Conservation (phyloP, 1,140 invertebrate species). For the Microvelia longipes region DNA sequence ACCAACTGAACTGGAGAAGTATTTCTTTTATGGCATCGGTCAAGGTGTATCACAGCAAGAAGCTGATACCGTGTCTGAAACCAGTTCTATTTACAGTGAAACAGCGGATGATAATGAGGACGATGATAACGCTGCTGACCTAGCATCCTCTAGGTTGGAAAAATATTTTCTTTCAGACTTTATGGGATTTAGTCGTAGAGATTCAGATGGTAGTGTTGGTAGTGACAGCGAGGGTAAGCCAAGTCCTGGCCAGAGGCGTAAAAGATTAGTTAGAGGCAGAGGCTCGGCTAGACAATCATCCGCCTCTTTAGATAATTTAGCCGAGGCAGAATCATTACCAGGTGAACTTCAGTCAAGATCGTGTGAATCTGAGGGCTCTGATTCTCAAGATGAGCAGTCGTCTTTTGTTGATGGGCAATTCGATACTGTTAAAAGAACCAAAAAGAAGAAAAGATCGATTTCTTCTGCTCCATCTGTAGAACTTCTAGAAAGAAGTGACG, state of each 20-base stretch:
- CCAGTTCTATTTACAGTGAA: constrained; percentile 72
- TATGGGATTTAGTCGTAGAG: constrained; percentile 57
- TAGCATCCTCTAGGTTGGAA: constrained; percentile 69
- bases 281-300: constrained; percentile 65
- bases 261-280: constrained; percentile 56
- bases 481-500: constrained; percentile 30
- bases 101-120: constrained; percentile 49
- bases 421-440: constrained; percentile 70
- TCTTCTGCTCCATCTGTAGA: constrained; percentile 28
- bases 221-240: constrained; percentile 65
- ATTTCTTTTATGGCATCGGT: constrained; percentile 73
- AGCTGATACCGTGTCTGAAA: constrained; percentile 67
- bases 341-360: constrained; percentile 30
- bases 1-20: constrained; percentile 70
- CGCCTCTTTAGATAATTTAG: constrained; percentile 57
- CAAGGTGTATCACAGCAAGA: constrained; percentile 40
- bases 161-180: constrained; percentile 80
- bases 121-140: constrained; percentile 40
- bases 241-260: constrained; percentile 68
- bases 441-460: constrained; percentile 39
- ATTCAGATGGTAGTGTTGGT: constrained; percentile 66
- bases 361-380: constrained; percentile 47
- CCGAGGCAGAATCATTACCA: constrained; percentile 29
- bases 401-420: constrained; percentile 51
- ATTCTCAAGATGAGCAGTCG: constrained; percentile 52